Conservation (phyloP, 2,113 vertebrate species). For the Perca flavescens region DNA sequence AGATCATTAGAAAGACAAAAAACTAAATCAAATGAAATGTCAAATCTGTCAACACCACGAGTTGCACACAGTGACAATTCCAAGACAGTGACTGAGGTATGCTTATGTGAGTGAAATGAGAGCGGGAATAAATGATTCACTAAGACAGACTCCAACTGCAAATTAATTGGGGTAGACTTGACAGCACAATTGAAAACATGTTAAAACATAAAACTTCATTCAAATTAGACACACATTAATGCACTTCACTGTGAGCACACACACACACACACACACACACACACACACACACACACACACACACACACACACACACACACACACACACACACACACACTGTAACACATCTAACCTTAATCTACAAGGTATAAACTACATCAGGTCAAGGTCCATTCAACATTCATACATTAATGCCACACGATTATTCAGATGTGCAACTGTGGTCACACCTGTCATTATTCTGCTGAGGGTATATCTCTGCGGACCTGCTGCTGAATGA, state of each 20-base stretch:
- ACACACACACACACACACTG: neutral
- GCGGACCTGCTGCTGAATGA: conserved; percentile 77
- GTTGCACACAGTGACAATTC: conserved; percentile 15
- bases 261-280: neutral
- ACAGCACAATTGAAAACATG: conserved; percentile 51
- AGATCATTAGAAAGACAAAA: conserved; percentile 18
- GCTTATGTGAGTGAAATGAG: conserved; percentile 50
- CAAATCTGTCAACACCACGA: conserved; percentile 32
- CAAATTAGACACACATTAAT: conserved; percentile 42
- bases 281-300: neutral
- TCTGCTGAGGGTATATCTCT: conserved; percentile 72
- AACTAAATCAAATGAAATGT: conserved; percentile 49
- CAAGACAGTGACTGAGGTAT: conserved; percentile 24
- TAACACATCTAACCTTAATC: conserved; percentile 38
- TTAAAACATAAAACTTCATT: conserved; percentile 55
- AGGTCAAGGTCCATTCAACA: conserved; percentile 71
- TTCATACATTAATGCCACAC: conserved; percentile 70
- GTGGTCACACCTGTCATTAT: conserved; percentile 78
- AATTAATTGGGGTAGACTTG: conserved; percentile 60
- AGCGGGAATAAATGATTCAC: conserved; percentile 55
- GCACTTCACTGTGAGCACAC: neutral
- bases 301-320: neutral
- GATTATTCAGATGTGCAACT: conserved; percentile 78
- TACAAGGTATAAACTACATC: conserved; percentile 62
- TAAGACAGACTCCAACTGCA: conserved; percentile 38